Evolutionary conservation across 1,140 invertebrate species (phyloP).

Genomic region (Aplysia californica): DNA sequence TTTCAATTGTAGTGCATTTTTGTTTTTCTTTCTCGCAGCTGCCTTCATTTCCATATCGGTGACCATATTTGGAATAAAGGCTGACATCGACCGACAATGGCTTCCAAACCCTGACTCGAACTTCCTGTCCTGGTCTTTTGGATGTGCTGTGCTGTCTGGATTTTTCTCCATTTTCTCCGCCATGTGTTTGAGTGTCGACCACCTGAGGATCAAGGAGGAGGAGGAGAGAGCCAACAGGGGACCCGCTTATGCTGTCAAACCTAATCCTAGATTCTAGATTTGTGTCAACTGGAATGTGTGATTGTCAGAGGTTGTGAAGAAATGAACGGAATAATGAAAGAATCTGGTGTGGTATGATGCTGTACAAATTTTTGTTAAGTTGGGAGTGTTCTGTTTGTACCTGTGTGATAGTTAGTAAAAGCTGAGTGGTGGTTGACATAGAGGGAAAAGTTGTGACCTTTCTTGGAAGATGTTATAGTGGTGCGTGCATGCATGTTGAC

Average conservation of each 20-base stretch:
- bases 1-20: too few relatives aligned
- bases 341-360: too few relatives aligned
- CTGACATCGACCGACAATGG: slow-evolving; percentile 92
- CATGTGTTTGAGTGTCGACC: slow-evolving; percentile 49
- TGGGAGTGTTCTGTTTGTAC: too few relatives aligned
- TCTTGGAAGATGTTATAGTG: too few relatives aligned
- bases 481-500: too few relatives aligned
- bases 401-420: too few relatives aligned
- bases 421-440: too few relatives aligned
- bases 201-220: slow-evolving; percentile 35
- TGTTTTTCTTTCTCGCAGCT: slow-evolving; percentile 71
- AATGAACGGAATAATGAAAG: too few relatives aligned
- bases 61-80: slow-evolving; percentile 88
- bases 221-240: slow-evolving; percentile 15
- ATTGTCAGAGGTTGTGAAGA: too few relatives aligned
- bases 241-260: slow-evolving; percentile 32
- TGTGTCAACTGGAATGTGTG: not conserved
- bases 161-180: slow-evolving; percentile 72
- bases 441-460: too few relatives aligned
- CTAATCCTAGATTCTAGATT: slow-evolving; percentile 34
- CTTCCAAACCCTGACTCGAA: slow-evolving; percentile 95
- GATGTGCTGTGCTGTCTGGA: slow-evolving; percentile 86
- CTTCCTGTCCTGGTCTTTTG: slow-evolving; percentile 95
- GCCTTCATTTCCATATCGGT: slow-evolving; percentile 85
- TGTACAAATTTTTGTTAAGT: too few relatives aligned